Evolutionary conservation across 2,888 invertebrate genomes (phyloP).

Genomic region (Eupithecia subfuscata): DNA sequence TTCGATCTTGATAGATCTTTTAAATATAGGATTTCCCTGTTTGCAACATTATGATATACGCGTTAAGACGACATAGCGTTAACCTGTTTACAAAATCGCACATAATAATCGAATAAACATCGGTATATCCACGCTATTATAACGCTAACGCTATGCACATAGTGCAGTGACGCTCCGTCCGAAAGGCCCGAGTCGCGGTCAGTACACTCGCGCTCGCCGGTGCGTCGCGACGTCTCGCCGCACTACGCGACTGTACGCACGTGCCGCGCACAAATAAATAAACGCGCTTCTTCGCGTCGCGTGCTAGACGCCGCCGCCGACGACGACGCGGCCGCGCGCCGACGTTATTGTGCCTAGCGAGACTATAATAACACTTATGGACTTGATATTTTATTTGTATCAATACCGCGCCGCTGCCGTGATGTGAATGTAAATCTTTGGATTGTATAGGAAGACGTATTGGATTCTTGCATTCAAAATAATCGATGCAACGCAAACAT

Average conservation of each 20-base stretch:
- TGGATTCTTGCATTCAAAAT: slow-evolving; percentile 37
- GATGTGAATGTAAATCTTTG: slow-evolving; percentile 6
- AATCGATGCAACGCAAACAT: slow-evolving; percentile 80
- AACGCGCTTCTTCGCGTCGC: slow-evolving; percentile 47
- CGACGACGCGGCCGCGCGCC: slow-evolving; percentile 1
- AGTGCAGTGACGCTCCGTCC: slow-evolving; percentile 65
- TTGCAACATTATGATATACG: neutral
- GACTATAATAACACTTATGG: neutral
- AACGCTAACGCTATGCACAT: slow-evolving; percentile 70
- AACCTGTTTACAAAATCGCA: neutral
- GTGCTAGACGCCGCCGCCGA: slow-evolving; percentile 21
- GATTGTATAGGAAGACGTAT: slow-evolving; percentile 1
- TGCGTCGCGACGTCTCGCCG: slow-evolving; percentile 65
- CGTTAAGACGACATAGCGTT: neutral
- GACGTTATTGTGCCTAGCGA: slow-evolving; percentile 23
- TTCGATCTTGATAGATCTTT: neutral
- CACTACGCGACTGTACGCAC: slow-evolving; percentile 61
- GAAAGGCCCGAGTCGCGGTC: slow-evolving; percentile 67
- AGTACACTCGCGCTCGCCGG: slow-evolving; percentile 78
- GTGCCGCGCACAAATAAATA: slow-evolving; percentile 68
- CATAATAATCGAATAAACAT: slow-evolving; percentile 37
- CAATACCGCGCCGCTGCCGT: slow-evolving; percentile 1
- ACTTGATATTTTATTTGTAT: slow-evolving; percentile 17
- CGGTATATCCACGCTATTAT: slow-evolving; percentile 65
- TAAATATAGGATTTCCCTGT: neutral